Evolutionary conservation across 2,113 vertebrate species (phyloP).

Genomic region (Ardeotis arabs): DNA sequence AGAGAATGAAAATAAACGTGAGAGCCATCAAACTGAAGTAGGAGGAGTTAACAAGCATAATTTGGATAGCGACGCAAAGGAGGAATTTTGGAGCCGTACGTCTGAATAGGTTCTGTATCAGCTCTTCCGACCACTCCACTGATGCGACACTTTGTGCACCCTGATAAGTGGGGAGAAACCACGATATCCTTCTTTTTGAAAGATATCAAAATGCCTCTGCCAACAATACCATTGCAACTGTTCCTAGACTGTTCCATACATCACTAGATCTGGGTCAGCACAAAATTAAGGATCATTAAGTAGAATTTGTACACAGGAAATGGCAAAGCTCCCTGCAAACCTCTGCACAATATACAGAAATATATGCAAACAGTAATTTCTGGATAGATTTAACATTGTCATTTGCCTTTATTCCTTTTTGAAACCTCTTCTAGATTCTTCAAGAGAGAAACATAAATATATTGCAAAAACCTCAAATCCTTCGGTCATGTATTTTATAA

Average conservation of each 20-base stretch:
- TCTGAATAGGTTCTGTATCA: neutral
- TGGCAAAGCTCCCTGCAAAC: neutral
- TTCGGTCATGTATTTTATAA: neutral
- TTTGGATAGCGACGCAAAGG: neutral
- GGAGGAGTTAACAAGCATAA: neutral
- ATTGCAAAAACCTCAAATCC: neutral
- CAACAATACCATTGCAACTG: neutral
- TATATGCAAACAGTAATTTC: neutral
- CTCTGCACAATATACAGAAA: neutral
- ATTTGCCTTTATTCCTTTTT: neutral
- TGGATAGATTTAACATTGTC: neutral
- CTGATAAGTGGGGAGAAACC: neutral
- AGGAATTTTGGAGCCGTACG: neutral
- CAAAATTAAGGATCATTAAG: neutral
- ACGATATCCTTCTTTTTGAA: neutral
- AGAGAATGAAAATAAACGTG: neutral
- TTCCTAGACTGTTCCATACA: neutral
- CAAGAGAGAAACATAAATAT: constrained; percentile 13
- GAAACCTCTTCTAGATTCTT: neutral
- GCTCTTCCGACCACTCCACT: neutral
- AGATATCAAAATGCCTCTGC: neutral
- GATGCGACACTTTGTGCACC: neutral
- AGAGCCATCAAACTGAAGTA: constrained; percentile 5
- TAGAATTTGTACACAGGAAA: neutral
- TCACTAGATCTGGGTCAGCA: neutral